These are phyloP conservation scores for Megaceryle torquata DNA, from an alignment of 2,113 vertebrate genomes.

Conservation along the genomic window DNA sequence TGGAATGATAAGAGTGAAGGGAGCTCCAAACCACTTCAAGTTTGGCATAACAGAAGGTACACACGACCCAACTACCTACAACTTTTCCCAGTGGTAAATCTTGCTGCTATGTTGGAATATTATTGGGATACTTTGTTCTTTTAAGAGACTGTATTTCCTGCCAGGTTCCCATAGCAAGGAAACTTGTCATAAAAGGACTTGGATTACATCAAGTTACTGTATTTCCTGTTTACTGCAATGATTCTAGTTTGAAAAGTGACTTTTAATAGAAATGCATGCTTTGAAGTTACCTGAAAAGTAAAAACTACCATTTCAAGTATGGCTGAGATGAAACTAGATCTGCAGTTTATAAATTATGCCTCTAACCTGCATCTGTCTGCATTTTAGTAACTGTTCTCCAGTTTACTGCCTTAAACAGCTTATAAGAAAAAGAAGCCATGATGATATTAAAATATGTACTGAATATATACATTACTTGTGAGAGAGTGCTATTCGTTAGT, in stretches of 20 bases:
- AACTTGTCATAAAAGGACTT: slow-evolving; percentile 19
- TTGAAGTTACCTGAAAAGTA: background rate
- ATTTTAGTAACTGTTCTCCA: background rate
- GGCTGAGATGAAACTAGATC: background rate
- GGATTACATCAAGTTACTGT: slow-evolving; percentile 1
- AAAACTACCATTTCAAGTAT: background rate
- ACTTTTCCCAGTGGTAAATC: background rate
- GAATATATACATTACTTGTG: background rate
- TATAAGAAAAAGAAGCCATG: background rate
- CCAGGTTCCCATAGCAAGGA: slow-evolving; percentile 16
- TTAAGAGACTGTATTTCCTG: slow-evolving; percentile 21
- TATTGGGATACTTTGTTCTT: background rate
- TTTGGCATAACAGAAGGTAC: background rate
- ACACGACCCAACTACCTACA: too few species aligned
- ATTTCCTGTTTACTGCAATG: slow-evolving; percentile 42
- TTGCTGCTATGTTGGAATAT: background rate
- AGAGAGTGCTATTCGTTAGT: background rate
- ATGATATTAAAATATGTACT: background rate
- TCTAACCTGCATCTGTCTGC: background rate
- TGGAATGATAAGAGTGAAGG: background rate
- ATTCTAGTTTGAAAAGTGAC: background rate
- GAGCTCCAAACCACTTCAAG: background rate
- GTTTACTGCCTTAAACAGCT: background rate
- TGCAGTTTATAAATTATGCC: background rate
- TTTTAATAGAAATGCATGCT: background rate